Conservation (phyloP, 2,797 vertebrate species). For the Sebastes glaucus region DNA sequence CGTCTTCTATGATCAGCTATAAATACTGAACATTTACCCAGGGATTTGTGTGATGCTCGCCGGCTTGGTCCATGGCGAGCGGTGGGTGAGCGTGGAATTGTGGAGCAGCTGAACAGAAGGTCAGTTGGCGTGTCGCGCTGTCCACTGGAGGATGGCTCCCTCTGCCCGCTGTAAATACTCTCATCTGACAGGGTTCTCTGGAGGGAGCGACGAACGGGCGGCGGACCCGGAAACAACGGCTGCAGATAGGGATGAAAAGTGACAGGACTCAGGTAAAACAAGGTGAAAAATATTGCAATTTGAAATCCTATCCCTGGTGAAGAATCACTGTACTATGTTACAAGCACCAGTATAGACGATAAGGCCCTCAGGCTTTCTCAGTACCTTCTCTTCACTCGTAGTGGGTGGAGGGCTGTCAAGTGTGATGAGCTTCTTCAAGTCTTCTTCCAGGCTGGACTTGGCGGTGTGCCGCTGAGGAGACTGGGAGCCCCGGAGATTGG, state of each 20-base stretch:
- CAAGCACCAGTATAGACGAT: not conserved
- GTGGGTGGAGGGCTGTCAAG: slow-evolving; percentile 92
- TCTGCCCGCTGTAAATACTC: slow-evolving; percentile 96
- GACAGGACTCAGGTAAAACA: not conserved
- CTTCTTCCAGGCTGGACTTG: slow-evolving; percentile 94
- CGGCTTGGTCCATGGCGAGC: slow-evolving; percentile 83
- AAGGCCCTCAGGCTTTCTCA: not conserved
- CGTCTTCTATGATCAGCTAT: not conserved
- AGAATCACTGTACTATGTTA: not conserved
- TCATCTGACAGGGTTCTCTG: slow-evolving; percentile 97
- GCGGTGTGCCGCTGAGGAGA: slow-evolving; percentile 89
- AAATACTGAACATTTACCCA: slow-evolving; percentile 79
- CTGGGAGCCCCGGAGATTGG: slow-evolving; percentile 91
- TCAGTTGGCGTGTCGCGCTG: slow-evolving; percentile 88
- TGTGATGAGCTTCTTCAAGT: slow-evolving; percentile 95
- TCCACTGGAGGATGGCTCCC: slow-evolving; percentile 87
- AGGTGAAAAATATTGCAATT: not conserved
- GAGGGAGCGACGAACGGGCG: slow-evolving; percentile 87
- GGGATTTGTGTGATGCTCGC: slow-evolving; percentile 92
- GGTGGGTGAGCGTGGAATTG: slow-evolving; percentile 89
- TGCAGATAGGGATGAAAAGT: slow-evolving; percentile 67
- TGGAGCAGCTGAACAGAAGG: slow-evolving; percentile 93
- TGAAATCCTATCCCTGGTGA: not conserved
- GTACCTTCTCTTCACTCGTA: slow-evolving; percentile 90
- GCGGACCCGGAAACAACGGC: slow-evolving; percentile 89